Percentiles rank a stretch among this genome's conserved stretches.
phyloP scores from a whole-genome alignment of 2,113 vertebrate species.

The Artemisiospiza belli region DNA sequence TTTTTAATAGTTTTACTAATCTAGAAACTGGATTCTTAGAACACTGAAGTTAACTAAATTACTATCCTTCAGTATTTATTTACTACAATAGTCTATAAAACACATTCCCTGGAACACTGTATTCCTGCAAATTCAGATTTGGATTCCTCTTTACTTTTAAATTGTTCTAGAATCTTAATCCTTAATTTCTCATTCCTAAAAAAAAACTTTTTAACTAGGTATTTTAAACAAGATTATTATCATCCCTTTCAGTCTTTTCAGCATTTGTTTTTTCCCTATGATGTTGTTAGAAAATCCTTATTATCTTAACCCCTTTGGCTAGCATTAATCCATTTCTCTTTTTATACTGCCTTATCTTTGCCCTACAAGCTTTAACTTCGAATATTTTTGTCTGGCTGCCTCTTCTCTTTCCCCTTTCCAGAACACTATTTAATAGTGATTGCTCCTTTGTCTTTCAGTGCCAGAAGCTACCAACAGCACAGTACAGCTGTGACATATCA shows the following conservation, averaged over 20 bases:
- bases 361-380: slow-evolving; percentile 28
- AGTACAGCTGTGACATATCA: slow-evolving; percentile 15
- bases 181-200: slow-evolving; percentile 6
- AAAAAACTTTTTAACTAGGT: not conserved
- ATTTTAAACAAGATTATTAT: slow-evolving; percentile 44
- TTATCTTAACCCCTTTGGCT: slow-evolving; percentile 60
- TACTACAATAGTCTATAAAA: not conserved
- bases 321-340: slow-evolving; percentile 49
- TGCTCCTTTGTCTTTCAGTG: slow-evolving; percentile 53
- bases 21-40: not conserved
- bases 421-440: slow-evolving; percentile 22
- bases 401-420: slow-evolving; percentile 23
- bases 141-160: not conserved
- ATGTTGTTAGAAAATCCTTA: slow-evolving; percentile 50
- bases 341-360: slow-evolving; percentile 56
- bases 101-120: not conserved
- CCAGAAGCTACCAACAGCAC: slow-evolving; percentile 41
- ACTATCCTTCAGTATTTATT: not conserved
- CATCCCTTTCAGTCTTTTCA: not conserved
- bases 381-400: slow-evolving; percentile 47
- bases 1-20: not conserved
- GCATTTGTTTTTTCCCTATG: slow-evolving; percentile 10
- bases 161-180: not conserved
- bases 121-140: not conserved
- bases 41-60: not conserved